Evolutionary conservation across 2,888 invertebrate species (phyloP), one percentile per base, ranked within the genome.

Genomic region (Eumacrocentrus americanus): DNA sequence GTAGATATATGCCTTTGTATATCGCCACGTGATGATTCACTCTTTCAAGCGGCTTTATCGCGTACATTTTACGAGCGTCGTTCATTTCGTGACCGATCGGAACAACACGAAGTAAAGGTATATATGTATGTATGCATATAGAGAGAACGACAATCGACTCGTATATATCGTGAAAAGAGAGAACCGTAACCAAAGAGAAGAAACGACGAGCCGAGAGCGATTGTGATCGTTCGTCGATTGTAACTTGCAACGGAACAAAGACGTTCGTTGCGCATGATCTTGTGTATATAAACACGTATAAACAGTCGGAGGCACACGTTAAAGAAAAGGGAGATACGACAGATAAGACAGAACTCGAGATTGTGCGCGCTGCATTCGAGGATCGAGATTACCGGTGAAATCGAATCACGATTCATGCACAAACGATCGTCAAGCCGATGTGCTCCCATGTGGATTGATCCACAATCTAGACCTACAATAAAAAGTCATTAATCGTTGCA

Each of bases 391-490:
- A 44, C 37, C 9, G n/a, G 18, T 23, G 34, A 58, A 55, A 58
- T 60, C 44, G 23, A 48, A 44, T 54, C 47, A 55, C 46, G 16
- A 44, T 50, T 35, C 34, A 54, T 44, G 44, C 42, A 44, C 35
- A 12, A 42, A 20, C 11, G 6, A 12, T 34, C 16, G 12, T 25
- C n/a, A n/a, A n/a, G n/a, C n/a, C 40, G 25, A 40, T 54, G 9
- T 4, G n/a, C 16, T 34, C 2, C 16, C 6, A 16, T 22, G 20
- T 16, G 5, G 5, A n/a, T 48, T 2, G 20, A 51, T 37, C 22
- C n/a, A 51, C 20, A 37, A 37, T n/a, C 25, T 37, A 51, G 7
- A 16, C 14, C 3, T 18, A 7, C 18, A 42, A 14, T 42, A 14
- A 18, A 42, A 42, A 18, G 37, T 37, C 37, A 37, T 37, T 42